Evolutionary conservation across 2,797 vertebrate genomes (phyloP).

Genomic region (Selene dorsalis): DNA sequence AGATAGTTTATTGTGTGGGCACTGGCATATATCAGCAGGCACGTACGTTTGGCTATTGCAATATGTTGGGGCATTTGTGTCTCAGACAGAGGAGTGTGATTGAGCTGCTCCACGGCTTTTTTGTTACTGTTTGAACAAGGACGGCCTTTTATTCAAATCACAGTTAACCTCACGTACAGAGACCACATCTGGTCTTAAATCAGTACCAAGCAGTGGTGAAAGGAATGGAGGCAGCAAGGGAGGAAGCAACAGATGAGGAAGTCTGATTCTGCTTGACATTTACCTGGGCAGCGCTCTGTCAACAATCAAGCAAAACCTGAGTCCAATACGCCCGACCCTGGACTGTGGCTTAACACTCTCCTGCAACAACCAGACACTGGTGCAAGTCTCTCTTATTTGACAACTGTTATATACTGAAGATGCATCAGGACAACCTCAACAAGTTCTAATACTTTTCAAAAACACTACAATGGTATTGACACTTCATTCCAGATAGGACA

Average conservation of each 20-base stretch:
- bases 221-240: constrained; percentile 23
- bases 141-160: constrained; percentile 73
- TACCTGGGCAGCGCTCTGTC: constrained; percentile 55
- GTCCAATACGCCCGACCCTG: constrained; percentile 26
- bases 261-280: constrained; percentile 69
- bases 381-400: neutral
- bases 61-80: constrained; percentile 38
- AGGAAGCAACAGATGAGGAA: constrained; percentile 24
- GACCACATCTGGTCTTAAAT: constrained; percentile 66
- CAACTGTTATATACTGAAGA: neutral
- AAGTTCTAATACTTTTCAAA: constrained; percentile 7
- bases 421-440: neutral
- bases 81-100: constrained; percentile 32
- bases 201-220: constrained; percentile 60
- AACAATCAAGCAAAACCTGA: constrained; percentile 53
- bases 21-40: constrained; percentile 3
- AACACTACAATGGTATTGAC: neutral
- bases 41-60: constrained; percentile 12
- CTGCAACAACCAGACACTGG: neutral
- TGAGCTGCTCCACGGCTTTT: constrained; percentile 51
- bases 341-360: constrained; percentile 13
- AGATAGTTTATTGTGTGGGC: constrained; percentile 10
- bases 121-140: constrained; percentile 58
- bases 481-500: neutral
- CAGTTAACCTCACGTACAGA: constrained; percentile 55